Base-by-base conservation (phyloP, 1,140 invertebrate genomes). In the Thaumatotibia leucotreta region DNA sequence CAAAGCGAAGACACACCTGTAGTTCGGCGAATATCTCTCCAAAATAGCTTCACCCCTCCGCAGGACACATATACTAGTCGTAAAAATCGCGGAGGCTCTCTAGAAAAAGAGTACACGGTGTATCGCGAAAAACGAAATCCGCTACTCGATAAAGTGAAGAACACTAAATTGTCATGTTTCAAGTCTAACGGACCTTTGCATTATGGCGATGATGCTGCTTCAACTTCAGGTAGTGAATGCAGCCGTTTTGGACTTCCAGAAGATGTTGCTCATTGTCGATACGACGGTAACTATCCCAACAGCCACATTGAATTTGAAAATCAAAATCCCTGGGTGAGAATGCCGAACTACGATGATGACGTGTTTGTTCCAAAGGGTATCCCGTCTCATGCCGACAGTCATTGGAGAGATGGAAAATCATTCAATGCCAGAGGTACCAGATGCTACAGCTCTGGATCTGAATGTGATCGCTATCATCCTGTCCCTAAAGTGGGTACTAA, bases 101-200 rank as follows among this genome's bases (percentile, higher is more conserved):
- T 89, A 65, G 91, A 91, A 83, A 84, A 92, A 88, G 82, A 92
- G 77, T 91, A 91, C 72, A 82, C 87, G 68, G 81, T 90, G 2
- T 89, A 79, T 58, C 89, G 92, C 74, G 94, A 95, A 82, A 95
- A 94, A 77, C 88, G 93, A 49, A 95, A 95, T 77, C 94, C 94
- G 1, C 89, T 95, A 35, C 88, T 95, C 22, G 94, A 95, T 67
- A 93, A 93, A 75, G 94, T 95, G 1, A 95, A 95, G 79, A 95
- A 94, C 73, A 95, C 94, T 6, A 93, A 93, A 76, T 81, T 95
- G 33, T 95, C 93, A 3, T 95, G 94, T 79, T 94, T 95, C 81
- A 92, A 92, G 71, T 93, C 93, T 11, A 91, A 90, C 65, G 88
- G 80, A 23, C 82, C 89, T 45, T 71, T 91, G 31, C 80, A 88